Evolutionary conservation across 2,113 vertebrate genomes (phyloP).

Genomic region (Dissostichus mawsoni): DNA sequence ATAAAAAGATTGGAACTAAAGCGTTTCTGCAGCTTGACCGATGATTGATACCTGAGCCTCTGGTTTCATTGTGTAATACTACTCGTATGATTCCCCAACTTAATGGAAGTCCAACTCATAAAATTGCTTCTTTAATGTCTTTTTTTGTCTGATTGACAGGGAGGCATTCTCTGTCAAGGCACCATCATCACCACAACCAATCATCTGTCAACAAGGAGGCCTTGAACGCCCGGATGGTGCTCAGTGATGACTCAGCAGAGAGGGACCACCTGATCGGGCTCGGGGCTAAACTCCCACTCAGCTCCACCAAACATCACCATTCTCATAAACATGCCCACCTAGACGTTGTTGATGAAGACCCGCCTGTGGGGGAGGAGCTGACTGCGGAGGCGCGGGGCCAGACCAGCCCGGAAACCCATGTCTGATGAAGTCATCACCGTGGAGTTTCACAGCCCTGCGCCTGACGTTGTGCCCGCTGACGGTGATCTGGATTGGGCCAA

Average conservation of each 20-base stretch:
- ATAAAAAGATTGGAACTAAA: not conserved
- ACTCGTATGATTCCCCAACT: not conserved
- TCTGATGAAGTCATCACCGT: constrained; percentile 83
- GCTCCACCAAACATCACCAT: constrained; percentile 61
- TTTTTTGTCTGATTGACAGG: constrained; percentile 64
- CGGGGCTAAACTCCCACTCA: constrained; percentile 67
- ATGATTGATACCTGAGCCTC: not conserved
- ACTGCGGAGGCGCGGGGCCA: constrained; percentile 72
- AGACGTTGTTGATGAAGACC: constrained; percentile 73
- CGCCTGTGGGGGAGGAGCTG: constrained; percentile 68
- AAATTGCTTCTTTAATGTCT: not conserved
- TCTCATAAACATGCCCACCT: constrained; percentile 63
- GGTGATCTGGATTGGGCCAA: constrained; percentile 66
- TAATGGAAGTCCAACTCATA: not conserved
- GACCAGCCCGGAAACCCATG: constrained; percentile 68
- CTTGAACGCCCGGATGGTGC: constrained; percentile 76
- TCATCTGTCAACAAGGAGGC: constrained; percentile 80
- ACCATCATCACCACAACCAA: constrained; percentile 75
- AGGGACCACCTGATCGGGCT: constrained; percentile 76
- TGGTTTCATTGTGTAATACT: not conserved
- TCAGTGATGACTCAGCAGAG: constrained; percentile 79
- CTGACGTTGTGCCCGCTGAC: constrained; percentile 65
- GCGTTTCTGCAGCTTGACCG: not conserved
- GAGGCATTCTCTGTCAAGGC: constrained; percentile 66
- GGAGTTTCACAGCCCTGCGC: constrained; percentile 87